phyloP scores from a whole-genome alignment of 1,140 invertebrate species.

The Cyrtorhinus lividipennis region DNA sequence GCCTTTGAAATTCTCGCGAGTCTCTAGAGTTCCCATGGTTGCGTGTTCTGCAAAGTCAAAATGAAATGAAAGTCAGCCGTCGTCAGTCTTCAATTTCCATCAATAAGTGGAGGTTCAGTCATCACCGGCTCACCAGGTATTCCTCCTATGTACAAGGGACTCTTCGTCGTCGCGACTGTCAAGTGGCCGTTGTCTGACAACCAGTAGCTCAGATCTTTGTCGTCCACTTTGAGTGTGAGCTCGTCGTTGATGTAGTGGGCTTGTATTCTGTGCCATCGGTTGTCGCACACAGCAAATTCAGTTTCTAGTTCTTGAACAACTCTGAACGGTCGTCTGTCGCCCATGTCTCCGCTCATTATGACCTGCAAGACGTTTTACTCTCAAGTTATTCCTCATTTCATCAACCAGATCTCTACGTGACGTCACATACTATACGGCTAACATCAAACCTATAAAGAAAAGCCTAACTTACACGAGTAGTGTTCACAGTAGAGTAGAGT shows the following conservation, averaged over 20 bases:
- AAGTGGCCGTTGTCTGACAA: constrained; percentile 33
- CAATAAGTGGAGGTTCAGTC: neutral
- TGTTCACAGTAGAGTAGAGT: no score
- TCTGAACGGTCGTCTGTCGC: constrained; percentile 41
- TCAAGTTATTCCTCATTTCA: constrained; percentile 5
- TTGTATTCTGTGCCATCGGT: constrained; percentile 69
- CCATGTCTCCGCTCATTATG: constrained; percentile 51
- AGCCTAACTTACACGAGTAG: no score
- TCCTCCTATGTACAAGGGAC: constrained; percentile 69
- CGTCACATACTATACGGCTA: no score
- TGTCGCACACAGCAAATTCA: constrained; percentile 52
- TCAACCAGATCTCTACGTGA: neutral
- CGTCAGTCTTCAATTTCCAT: constrained; percentile 9
- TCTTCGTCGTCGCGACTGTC: constrained; percentile 35
- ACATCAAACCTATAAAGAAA: no score
- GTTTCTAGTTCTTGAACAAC: constrained; percentile 45
- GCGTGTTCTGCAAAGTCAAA: constrained; percentile 41
- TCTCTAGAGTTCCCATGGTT: constrained; percentile 45
- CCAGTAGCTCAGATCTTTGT: constrained; percentile 37
- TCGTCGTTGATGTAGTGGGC: constrained; percentile 54
- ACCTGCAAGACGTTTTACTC: constrained; percentile 40
- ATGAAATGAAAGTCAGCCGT: constrained; percentile 20
- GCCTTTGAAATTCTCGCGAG: constrained; percentile 71
- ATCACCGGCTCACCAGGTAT: constrained; percentile 48
- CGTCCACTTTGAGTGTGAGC: constrained; percentile 57